Evolutionary conservation across 2,113 vertebrate genomes (phyloP).

Genomic region (Salvelinus fontinalis): DNA sequence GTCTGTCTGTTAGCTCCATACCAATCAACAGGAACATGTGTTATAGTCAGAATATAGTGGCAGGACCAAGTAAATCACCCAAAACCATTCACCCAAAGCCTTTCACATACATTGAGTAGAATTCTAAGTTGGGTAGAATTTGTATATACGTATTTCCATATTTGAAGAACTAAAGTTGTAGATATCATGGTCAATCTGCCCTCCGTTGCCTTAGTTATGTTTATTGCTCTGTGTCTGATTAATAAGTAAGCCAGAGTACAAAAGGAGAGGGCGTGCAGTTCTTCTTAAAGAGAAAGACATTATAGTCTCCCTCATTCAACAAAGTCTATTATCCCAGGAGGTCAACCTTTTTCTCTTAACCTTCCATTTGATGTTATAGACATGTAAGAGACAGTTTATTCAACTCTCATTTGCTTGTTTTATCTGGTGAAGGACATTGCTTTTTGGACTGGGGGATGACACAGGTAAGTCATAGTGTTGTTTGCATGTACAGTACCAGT

Average conservation of each 20-base stretch:
- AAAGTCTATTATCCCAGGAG: constrained; percentile 8
- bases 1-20: neutral
- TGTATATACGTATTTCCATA: neutral
- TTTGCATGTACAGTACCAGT: neutral
- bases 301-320: constrained; percentile 17
- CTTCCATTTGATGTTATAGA: neutral
- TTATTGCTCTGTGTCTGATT: constrained; percentile 53
- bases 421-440: neutral
- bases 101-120: neutral
- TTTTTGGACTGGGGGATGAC: neutral
- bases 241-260: constrained; percentile 71
- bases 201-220: neutral
- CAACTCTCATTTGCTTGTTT: neutral
- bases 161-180: neutral
- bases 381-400: neutral
- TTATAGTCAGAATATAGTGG: neutral
- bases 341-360: no score
- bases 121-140: neutral
- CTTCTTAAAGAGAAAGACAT: constrained; percentile 33
- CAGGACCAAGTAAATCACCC: no score
- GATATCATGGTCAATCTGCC: neutral
- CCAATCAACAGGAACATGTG: neutral
- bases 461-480: constrained; percentile 41
- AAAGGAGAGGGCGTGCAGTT: constrained; percentile 56
- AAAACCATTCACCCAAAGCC: no score